Evolutionary conservation across 2,113 vertebrate genomes (phyloP).

Genomic region (Alethe castanea): DNA sequence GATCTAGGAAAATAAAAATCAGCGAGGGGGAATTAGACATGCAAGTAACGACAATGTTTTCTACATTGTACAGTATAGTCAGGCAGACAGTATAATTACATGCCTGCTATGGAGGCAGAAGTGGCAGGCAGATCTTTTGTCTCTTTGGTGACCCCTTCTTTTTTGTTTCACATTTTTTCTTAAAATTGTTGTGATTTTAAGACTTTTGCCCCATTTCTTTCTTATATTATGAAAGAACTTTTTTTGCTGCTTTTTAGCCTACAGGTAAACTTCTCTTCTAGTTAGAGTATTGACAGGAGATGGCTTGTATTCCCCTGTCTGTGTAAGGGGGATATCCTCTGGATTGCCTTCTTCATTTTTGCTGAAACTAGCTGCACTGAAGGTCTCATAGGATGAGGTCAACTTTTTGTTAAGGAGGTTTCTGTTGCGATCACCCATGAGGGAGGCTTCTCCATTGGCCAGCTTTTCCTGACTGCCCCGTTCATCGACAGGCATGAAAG

Average conservation of each 20-base stretch:
- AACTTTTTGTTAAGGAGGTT: constrained; percentile 98
- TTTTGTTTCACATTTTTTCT: constrained; percentile 67
- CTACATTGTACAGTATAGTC: constrained; percentile 88
- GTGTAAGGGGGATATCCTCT: constrained; percentile 96
- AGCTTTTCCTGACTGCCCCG: constrained; percentile 93
- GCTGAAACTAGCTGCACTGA: constrained; percentile 87
- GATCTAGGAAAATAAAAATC: constrained; percentile 75
- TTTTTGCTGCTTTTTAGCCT: constrained; percentile 68
- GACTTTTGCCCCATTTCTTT: constrained; percentile 69
- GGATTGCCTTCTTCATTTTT: constrained; percentile 85
- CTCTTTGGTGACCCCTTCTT: constrained; percentile 83
- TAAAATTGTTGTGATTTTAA: constrained; percentile 67
- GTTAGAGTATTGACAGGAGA: constrained; percentile 94
- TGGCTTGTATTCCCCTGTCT: constrained; percentile 97
- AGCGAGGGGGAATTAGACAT: constrained; percentile 80
- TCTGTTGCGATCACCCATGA: constrained; percentile 97
- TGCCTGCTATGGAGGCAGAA: constrained; percentile 86
- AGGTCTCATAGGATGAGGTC: constrained; percentile 95
- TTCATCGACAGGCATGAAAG: constrained; percentile 93
- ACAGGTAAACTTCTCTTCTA: constrained; percentile 99
- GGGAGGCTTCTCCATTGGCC: constrained; percentile 92
- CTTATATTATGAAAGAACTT: constrained; percentile 61
- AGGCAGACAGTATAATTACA: constrained; percentile 82
- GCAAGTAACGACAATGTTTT: constrained; percentile 88
- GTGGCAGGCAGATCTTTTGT: constrained; percentile 79